These are phyloP conservation scores for Macaria notata DNA, from an alignment of 2,888 invertebrate genomes.

Conservation along the genomic window DNA sequence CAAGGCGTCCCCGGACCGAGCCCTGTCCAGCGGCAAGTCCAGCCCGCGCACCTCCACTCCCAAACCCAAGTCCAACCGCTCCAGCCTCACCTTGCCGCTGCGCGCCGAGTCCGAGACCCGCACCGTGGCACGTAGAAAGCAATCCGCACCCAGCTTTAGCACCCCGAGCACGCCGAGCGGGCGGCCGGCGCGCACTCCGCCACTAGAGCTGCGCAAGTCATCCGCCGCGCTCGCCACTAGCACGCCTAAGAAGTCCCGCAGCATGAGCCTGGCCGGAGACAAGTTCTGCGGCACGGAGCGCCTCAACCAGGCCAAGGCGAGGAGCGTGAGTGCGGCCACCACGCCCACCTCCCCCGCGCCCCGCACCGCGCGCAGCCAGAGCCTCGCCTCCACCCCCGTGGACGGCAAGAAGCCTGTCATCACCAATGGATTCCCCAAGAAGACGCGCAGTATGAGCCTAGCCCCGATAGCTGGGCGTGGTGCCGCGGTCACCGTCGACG, in stretches of 20 bases:
- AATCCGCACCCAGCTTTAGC: conserved; percentile 70
- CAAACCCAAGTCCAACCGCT: conserved; percentile 38
- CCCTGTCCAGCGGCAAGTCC: conserved; percentile 43
- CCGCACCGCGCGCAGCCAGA: conserved; percentile 63
- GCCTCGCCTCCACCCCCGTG: conserved; percentile 66
- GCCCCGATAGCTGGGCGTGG: conserved; percentile 42
- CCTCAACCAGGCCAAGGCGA: conserved; percentile 50
- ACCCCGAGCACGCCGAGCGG: conserved; percentile 60
- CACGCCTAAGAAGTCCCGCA: conserved; percentile 69
- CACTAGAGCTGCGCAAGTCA: conserved; percentile 56
- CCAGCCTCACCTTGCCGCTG: conserved; percentile 62
- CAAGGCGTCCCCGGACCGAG: conserved; percentile 50
- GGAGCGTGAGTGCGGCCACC: conserved; percentile 51
- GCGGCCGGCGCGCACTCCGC: conserved; percentile 57
- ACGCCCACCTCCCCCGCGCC: conserved; percentile 48
- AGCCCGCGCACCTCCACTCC: conserved; percentile 62
- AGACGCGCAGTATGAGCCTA: conserved; percentile 63
- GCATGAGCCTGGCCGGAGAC: conserved; percentile 67
- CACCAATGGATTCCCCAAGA: conserved; percentile 54
- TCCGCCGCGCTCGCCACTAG: conserved; percentile 47
- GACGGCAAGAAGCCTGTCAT: conserved; percentile 54
- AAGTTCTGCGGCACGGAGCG: conserved; percentile 65
- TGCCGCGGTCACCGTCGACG: conserved; percentile 48
- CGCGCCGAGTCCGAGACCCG: conserved; percentile 41
- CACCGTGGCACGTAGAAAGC: conserved; percentile 55